Percentiles rank a stretch among this genome's conserved stretches.
phyloP scores from a whole-genome alignment of 2,113 vertebrate species.

The Tupaia chinensis region DNA sequence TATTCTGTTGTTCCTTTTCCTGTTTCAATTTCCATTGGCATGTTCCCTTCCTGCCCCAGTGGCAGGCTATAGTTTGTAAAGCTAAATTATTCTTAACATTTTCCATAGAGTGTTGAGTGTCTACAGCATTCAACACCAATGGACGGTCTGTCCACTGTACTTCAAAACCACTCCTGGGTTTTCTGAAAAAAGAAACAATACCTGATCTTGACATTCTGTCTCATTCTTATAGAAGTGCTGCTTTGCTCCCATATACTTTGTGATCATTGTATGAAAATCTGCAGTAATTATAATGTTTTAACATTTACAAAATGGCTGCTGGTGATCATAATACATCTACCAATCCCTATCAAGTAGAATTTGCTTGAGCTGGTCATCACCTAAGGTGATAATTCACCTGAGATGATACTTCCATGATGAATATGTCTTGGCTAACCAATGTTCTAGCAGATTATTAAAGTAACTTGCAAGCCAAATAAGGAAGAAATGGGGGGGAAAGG shows the following conservation, averaged over 20 bases:
- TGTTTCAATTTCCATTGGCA: neutral
- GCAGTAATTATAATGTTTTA: neutral
- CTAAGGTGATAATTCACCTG: neutral
- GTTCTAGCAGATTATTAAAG: neutral
- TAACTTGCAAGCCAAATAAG: neutral
- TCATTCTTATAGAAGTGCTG: neutral
- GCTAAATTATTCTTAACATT: neutral
- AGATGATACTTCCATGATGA: neutral
- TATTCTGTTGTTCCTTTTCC: neutral
- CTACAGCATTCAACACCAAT: neutral
- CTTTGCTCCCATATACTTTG: neutral
- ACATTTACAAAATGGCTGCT: neutral
- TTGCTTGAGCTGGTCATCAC: neutral
- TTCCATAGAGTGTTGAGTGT: neutral
- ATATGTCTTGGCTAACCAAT: neutral
- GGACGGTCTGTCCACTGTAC: neutral
- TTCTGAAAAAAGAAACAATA: neutral
- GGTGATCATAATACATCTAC: neutral
- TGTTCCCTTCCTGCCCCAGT: neutral
- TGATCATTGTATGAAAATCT: neutral
- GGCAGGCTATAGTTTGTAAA: neutral
- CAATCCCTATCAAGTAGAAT: neutral
- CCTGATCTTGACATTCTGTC: neutral
- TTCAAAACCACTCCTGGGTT: neutral
- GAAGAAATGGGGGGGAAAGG: neutral